Base-by-base conservation (phyloP, 37 sponge, comb jelly and placozoan species). In the Petrosia ficiformis region DNA sequence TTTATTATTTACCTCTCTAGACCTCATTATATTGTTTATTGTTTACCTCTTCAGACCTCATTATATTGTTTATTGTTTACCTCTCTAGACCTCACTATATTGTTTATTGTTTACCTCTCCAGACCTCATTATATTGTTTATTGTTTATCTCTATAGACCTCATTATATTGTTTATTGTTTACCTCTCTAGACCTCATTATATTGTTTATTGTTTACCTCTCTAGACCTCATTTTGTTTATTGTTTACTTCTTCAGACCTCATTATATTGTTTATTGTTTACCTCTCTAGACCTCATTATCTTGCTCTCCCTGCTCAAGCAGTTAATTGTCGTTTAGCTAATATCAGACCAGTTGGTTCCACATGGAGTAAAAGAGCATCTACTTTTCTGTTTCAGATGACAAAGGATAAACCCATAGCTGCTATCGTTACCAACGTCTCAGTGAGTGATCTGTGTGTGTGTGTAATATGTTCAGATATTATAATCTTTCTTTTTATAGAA, bases 291-390 rank as follows among this genome's bases (percentile, higher is more conserved):
- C 60, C 77, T 1, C 65, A 77, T 42, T 81, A 90, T 28, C 58
- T 90, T 65, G 21, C 60, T 1, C 79, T 90, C 32, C 86, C 91
- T 19, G 86, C 86, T 0, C 91, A 90, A 72, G 74, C 70, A 6
- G 21, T 90, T 4, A 38, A 76, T 38, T 81, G 86, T 58, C 39
- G 91, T 0, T 64, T 90, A 58, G 82, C 86, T 30, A 80, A 90
- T 37, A 57, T 90, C 28, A 75, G 70, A 44, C 91, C 91, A 39
- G 72, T 77, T 19, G 82, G 82, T 11, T 44, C 73, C 36, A 70
- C 71, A 6, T 86, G 86, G 86, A 70, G 81, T 42, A 35, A 28
- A 25, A 68, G 44, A 43, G 80, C 86, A 11, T 70, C 68, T 19
- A 4, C 42, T 44, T 63, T 86, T 4, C 70, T 86, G 16, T 56